Evolutionary conservation across 2,797 vertebrate genomes (phyloP).

Genomic region (Phylloscopus collybita): DNA sequence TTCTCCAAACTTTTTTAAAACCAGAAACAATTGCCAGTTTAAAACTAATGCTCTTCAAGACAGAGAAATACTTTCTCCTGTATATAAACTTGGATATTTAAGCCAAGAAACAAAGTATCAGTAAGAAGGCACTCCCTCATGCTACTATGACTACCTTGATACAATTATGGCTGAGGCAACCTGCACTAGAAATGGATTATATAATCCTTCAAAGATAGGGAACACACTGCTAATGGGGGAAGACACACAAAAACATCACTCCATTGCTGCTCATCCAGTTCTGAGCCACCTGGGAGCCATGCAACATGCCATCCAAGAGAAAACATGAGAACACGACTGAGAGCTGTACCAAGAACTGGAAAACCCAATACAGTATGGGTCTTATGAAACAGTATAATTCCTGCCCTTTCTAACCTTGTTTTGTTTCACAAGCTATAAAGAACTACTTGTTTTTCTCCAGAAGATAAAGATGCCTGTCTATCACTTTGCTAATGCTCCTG

Average conservation of each 20-base stretch:
- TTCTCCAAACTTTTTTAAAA: not conserved
- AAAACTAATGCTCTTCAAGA: not conserved
- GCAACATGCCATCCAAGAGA: not conserved
- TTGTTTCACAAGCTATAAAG: not conserved
- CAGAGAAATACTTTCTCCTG: not conserved
- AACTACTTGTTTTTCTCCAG: not conserved
- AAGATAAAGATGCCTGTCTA: not conserved
- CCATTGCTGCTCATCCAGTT: not conserved
- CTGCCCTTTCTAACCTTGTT: not conserved
- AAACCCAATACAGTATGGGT: not conserved
- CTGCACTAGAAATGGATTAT: not conserved
- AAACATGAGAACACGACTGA: not conserved
- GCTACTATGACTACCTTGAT: not conserved
- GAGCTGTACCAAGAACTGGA: not conserved
- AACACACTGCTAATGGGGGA: not conserved
- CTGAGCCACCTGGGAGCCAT: not conserved
- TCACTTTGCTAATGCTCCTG: accelerated
- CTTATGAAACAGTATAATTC: not conserved
- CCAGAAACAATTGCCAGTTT: not conserved
- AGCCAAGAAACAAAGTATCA: not conserved
- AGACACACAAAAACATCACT: not conserved
- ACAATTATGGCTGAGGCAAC: not conserved
- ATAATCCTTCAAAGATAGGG: not conserved
- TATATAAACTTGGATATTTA: not conserved
- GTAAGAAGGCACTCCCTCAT: not conserved